phyloP scores from a whole-genome alignment of 2,888 invertebrate genomes.

The Melanophora roralis region DNA sequence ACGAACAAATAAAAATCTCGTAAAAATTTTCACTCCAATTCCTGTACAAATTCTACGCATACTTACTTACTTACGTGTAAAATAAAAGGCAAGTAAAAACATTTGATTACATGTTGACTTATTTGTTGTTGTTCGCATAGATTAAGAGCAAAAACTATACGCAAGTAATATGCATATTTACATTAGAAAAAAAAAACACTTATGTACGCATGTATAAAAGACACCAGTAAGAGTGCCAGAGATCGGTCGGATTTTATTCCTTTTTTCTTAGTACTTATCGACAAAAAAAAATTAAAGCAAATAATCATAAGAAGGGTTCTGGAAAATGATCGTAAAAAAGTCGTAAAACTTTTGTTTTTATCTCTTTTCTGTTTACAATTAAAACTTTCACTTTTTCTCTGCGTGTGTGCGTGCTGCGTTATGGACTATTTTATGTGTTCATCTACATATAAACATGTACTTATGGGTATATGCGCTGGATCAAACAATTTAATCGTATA shows the following conservation, averaged over 20 bases:
- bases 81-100: conserved; percentile 25
- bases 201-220: no score
- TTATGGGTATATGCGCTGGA: no score
- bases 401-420: background rate
- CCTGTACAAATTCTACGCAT: conserved; percentile 1
- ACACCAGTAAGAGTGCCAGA: conserved; percentile 38
- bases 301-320: conserved; percentile 61
- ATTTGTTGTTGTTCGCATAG: conserved; percentile 1
- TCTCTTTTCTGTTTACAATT: conserved; percentile 40
- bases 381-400: conserved; percentile 56
- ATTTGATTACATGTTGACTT: conserved; percentile 56
- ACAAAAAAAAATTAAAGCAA: conserved; percentile 29
- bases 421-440: background rate
- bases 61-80: background rate
- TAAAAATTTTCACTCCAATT: conserved; percentile 50
- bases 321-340: conserved; percentile 60
- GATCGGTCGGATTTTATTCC: conserved; percentile 39
- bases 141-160: conserved; percentile 20
- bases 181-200: conserved; percentile 40
- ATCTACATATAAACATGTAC: no score
- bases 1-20: conserved; percentile 40
- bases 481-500: no score
- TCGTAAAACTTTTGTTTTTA: conserved; percentile 55
- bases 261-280: conserved; percentile 38
- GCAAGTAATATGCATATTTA: no score